phyloP scores from a whole-genome alignment of 2,113 vertebrate species.

The Pollachius pollachius region DNA sequence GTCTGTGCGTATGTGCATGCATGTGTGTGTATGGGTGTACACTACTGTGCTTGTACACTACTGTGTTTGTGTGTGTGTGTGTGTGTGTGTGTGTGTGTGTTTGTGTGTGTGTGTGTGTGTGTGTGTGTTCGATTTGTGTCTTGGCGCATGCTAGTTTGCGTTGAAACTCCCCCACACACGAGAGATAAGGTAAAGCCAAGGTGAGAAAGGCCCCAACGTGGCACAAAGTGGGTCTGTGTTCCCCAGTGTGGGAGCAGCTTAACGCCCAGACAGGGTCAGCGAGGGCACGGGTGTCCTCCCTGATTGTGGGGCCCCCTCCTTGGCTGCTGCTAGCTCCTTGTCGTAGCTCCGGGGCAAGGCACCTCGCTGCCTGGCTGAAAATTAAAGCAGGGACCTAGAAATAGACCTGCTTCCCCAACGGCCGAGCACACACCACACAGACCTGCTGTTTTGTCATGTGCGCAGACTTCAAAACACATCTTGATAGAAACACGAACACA shows the following conservation, averaged over 20 bases:
- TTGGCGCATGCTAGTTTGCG: no score
- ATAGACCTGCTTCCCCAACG: constrained; percentile 43
- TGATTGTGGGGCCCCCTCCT: constrained; percentile 47
- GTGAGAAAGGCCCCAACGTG: no score
- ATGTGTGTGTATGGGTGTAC: not conserved
- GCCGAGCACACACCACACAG: constrained; percentile 3
- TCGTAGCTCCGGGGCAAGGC: constrained; percentile 55
- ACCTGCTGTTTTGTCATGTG: no score
- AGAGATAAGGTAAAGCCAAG: no score
- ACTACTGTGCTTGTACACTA: not conserved
- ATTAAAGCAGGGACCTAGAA: constrained; percentile 69
- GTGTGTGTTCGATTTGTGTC: no score
- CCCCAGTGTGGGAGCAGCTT: no score
- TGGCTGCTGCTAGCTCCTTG: constrained; percentile 12
- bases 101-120: no score
- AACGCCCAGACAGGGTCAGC: constrained; percentile 35
- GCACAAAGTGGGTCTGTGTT: no score
- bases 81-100: no score
- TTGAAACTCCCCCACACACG: no score
- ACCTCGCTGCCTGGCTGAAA: constrained; percentile 69
- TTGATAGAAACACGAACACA: not conserved
- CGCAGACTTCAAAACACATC: not conserved
- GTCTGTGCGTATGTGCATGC: not conserved
- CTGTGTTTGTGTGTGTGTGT: not conserved
- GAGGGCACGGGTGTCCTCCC: constrained; percentile 65